Base-by-base conservation (phyloP, 2,888 invertebrate species). In the Sphaerophoria taeniata region DNA sequence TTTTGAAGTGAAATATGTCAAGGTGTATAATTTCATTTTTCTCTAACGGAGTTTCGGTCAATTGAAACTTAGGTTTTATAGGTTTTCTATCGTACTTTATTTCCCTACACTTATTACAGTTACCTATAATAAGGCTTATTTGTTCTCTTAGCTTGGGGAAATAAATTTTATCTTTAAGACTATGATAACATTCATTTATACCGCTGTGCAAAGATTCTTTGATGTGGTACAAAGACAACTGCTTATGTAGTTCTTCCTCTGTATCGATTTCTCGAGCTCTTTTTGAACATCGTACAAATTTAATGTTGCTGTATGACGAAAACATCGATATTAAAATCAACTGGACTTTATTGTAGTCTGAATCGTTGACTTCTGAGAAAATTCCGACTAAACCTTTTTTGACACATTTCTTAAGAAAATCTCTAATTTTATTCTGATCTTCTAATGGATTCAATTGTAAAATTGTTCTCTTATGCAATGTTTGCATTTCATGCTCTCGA, bases 231-330 rank as follows among this genome's bases (percentile, higher is more conserved):
- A 39, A 9, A 7, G 39, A 39, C 39, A 39, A 39, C 9, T 39
- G 39, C 39, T 39, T 39, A 9, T 39, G 39, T 39, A 39, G 9
- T 39, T 39, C 39, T 39, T 7, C 39, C 39, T 39, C 39, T 51
- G 47, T 47, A 12, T 47, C 14, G n/a, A 47, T 47, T 24, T 24
- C 24, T 24, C n/a, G 47, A n/a, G n/a, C 12, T 47, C 47, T 47
- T 47, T 47, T 47, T 12, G 47, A 47, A 47, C 47, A 47, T 47
- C 47, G 47, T 47, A n/a, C 12, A 12, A 45, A 45, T 45, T 45
- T 45, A 12, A 45, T 45, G 12, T 47, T 47, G 47, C 14, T 47
- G 47, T 47, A 12, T n/a, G 47, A 47, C 14, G 47, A 47, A 47
- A 47, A 47, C n/a, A n/a, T 47, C 5, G 47, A 47, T n/a, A 47